Percentiles rank a stretch among this genome's conserved stretches.
Evolutionary conservation across 1,140 invertebrate species (phyloP).

Genomic region (Pygmarrhopalites habei): DNA sequence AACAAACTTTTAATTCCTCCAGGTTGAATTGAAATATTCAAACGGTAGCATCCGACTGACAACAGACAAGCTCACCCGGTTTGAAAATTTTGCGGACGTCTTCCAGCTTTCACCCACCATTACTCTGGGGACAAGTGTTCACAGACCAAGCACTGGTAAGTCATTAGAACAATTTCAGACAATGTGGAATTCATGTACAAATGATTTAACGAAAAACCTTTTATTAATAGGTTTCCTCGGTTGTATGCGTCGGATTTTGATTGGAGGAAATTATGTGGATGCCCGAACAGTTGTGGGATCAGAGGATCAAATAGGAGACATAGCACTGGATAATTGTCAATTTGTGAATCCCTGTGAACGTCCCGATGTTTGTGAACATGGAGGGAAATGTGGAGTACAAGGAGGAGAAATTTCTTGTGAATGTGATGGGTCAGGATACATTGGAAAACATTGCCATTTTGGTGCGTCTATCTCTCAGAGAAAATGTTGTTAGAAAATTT

Average conservation of each 20-base stretch:
- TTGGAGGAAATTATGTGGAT: slow-evolving; percentile 67
- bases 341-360: slow-evolving; percentile 81
- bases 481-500: slow-evolving; percentile 12
- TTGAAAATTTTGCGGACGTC: slow-evolving; percentile 50
- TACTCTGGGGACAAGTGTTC: slow-evolving; percentile 34
- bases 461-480: slow-evolving; percentile 46
- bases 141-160: slow-evolving; percentile 34
- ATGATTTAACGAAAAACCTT: not conserved
- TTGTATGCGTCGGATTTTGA: slow-evolving; percentile 77
- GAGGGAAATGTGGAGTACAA: slow-evolving; percentile 77
- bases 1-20: slow-evolving; percentile 19
- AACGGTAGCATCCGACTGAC: slow-evolving; percentile 63
- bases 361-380: slow-evolving; percentile 84
- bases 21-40: slow-evolving; percentile 65
- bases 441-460: slow-evolving; percentile 89
- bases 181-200: not conserved
- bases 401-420: slow-evolving; percentile 80
- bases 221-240: slow-evolving; percentile 79
- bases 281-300: slow-evolving; percentile 72
- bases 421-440: slow-evolving; percentile 74
- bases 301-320: slow-evolving; percentile 70
- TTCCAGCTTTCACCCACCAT: slow-evolving; percentile 45
- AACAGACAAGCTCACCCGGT: slow-evolving; percentile 65
- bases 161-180: not conserved
- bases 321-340: slow-evolving; percentile 82